phyloP scores from a whole-genome alignment of 2,113 vertebrate species.

The Dascyllus trimaculatus region DNA sequence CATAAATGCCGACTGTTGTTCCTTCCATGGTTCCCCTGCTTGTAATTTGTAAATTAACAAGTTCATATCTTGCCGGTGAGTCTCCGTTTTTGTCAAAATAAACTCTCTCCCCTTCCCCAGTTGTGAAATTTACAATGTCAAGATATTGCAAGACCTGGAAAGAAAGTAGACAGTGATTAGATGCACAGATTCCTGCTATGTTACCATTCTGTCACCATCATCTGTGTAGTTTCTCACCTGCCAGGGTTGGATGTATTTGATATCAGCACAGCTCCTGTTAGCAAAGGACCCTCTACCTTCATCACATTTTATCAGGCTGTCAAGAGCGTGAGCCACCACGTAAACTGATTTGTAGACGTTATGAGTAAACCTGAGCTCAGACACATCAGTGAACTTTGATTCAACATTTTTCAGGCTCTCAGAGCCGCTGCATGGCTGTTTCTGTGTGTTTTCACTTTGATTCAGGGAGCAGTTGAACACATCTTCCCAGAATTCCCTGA shows the following conservation, averaged over 20 bases:
- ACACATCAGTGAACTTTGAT: slow-evolving; percentile 80
- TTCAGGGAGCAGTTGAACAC: slow-evolving; percentile 80
- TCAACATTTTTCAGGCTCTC: slow-evolving; percentile 76
- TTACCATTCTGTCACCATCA: not conserved
- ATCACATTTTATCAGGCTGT: slow-evolving; percentile 77
- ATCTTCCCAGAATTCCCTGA: slow-evolving; percentile 84
- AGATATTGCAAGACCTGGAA: slow-evolving; percentile 79
- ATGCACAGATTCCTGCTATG: not conserved
- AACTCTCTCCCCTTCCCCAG: slow-evolving; percentile 70
- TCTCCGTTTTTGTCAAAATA: slow-evolving; percentile 84
- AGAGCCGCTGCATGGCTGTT: slow-evolving; percentile 70
- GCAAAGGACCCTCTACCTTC: slow-evolving; percentile 36
- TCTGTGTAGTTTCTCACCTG: slow-evolving; percentile 71
- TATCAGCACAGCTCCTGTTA: slow-evolving; percentile 68
- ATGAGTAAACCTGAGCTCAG: slow-evolving; percentile 80
- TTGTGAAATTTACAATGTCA: slow-evolving; percentile 81
- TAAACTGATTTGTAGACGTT: slow-evolving; percentile 86
- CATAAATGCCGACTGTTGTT: slow-evolving; percentile 81
- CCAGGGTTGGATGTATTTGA: slow-evolving; percentile 74
- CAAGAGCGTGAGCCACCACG: slow-evolving; percentile 82
- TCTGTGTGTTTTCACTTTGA: slow-evolving; percentile 5
- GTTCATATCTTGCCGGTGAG: slow-evolving; percentile 83
- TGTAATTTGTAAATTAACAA: slow-evolving; percentile 82
- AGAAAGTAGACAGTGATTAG: not conserved
- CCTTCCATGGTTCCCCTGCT: slow-evolving; percentile 68